Conservation (phyloP, 2,113 vertebrate genomes). For the Spheniscus mendiculus region DNA sequence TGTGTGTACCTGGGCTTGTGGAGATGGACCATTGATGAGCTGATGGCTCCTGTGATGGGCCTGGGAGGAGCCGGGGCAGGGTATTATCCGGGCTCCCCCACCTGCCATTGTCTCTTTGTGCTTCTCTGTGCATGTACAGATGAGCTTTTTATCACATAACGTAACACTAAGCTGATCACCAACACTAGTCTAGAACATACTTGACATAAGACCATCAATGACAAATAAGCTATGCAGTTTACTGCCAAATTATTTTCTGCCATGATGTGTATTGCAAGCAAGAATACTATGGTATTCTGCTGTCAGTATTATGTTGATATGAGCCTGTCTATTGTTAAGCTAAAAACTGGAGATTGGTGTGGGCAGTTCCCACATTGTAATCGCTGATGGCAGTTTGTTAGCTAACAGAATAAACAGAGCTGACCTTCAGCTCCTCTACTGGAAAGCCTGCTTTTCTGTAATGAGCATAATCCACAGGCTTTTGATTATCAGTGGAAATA, state of each 20-base stretch:
- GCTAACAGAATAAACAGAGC: neutral
- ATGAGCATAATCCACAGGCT: neutral
- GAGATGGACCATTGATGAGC: neutral
- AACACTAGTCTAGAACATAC: neutral
- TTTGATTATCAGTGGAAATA: neutral
- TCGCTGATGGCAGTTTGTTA: neutral
- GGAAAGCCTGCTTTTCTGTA: neutral
- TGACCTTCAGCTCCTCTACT: neutral
- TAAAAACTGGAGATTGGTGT: neutral
- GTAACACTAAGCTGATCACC: neutral
- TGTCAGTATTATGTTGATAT: rapidly evolving
- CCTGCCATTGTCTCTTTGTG: neutral
- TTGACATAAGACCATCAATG: neutral
- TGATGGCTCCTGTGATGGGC: neutral
- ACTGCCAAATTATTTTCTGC: neutral
- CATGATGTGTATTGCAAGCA: neutral
- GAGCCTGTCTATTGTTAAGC: neutral
- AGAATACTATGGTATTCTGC: neutral
- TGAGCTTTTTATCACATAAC: neutral
- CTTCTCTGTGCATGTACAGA: neutral
- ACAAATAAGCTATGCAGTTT: neutral
- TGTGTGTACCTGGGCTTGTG: neutral
- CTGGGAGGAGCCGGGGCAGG: neutral
- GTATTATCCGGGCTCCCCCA: neutral
- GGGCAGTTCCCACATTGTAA: neutral